Percentiles rank a stretch among this genome's conserved stretches.
Evolutionary conservation across 2,113 vertebrate species (phyloP).

Genomic region (Chiloscyllium plagiosum): DNA sequence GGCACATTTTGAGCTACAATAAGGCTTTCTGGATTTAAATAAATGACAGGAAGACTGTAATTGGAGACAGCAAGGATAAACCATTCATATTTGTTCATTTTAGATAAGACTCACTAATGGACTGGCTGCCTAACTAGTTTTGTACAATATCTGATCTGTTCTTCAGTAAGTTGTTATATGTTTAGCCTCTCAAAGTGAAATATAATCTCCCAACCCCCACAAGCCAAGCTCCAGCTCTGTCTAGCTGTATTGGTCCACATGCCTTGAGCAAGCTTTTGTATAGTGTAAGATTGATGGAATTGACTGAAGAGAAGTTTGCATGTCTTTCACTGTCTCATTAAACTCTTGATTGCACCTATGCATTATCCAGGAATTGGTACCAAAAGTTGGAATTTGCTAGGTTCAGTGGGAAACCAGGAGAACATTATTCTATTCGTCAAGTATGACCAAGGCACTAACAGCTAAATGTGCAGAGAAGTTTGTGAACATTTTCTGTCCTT

Average conservation of each 20-base stretch:
- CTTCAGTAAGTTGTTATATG: not conserved
- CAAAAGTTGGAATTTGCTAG: not conserved
- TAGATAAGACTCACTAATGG: conserved; percentile 30
- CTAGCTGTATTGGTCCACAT: not conserved
- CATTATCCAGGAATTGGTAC: conserved; percentile 41
- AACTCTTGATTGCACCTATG: conserved; percentile 40
- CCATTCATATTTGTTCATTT: conserved; percentile 30
- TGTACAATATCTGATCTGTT: conserved; percentile 22
- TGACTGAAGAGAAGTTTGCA: not conserved
- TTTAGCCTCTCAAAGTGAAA: not conserved
- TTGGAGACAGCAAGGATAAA: conserved; percentile 18
- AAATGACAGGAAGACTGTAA: conserved; percentile 19
- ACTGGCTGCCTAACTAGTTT: conserved; percentile 12
- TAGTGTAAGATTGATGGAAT: not conserved
- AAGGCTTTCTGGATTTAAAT: conserved; percentile 24
- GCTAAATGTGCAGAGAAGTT: not conserved
- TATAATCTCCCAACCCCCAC: not conserved
- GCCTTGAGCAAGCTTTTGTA: not conserved
- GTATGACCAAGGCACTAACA: not conserved
- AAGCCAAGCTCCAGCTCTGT: not conserved
- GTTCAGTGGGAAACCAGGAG: not conserved
- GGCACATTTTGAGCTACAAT: conserved; percentile 22
- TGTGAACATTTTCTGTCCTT: not conserved
- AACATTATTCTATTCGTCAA: not conserved
- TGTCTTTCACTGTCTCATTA: conserved; percentile 20